A percentile compares a stretch with the other conserved stretches of the same genome.
Conservation (phyloP, 1,140 invertebrate genomes). For the Bombyx mori region DNA sequence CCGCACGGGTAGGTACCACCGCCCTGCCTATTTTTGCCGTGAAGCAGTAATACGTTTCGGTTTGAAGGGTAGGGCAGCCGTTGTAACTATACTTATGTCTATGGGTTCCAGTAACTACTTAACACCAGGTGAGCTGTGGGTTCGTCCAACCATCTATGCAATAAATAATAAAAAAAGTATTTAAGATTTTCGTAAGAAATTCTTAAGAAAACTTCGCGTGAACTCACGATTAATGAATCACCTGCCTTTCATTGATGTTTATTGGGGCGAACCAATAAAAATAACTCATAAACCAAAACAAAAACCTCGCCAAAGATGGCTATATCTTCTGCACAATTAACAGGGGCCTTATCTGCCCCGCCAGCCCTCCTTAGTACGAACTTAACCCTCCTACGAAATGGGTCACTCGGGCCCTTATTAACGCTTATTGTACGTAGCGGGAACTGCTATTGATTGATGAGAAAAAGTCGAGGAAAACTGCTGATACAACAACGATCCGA, state of each 20-base stretch:
- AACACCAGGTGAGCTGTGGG: too few relatives aligned
- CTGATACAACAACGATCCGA: too few relatives aligned
- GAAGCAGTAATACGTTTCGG: too few relatives aligned
- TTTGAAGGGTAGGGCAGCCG: too few relatives aligned
- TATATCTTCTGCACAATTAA: slow-evolving; percentile 36
- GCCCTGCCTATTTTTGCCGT: too few relatives aligned
- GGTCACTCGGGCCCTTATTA: slow-evolving; percentile 37
- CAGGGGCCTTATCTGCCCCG: slow-evolving; percentile 34
- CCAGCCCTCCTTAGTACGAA: slow-evolving; percentile 43
- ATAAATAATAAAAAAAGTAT: too few relatives aligned
- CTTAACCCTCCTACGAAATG: slow-evolving; percentile 28
- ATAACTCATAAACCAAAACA: slow-evolving; percentile 7
- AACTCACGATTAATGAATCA: slow-evolving; percentile 3
- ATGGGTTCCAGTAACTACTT: too few relatives aligned
- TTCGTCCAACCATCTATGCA: neutral
- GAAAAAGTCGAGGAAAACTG: too few relatives aligned
- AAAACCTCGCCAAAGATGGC: neutral
- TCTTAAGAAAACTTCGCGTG: slow-evolving; percentile 8
- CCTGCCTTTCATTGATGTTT: too few relatives aligned
- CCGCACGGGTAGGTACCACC: too few relatives aligned
- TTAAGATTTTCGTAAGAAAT: slow-evolving; percentile 10
- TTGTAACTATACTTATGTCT: too few relatives aligned
- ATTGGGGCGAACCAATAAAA: neutral
- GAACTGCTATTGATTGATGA: slow-evolving; percentile 27
- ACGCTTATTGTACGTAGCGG: slow-evolving; percentile 28